phyloP scores from a whole-genome alignment of 2,113 vertebrate genomes.

The Trogon melanurus region DNA sequence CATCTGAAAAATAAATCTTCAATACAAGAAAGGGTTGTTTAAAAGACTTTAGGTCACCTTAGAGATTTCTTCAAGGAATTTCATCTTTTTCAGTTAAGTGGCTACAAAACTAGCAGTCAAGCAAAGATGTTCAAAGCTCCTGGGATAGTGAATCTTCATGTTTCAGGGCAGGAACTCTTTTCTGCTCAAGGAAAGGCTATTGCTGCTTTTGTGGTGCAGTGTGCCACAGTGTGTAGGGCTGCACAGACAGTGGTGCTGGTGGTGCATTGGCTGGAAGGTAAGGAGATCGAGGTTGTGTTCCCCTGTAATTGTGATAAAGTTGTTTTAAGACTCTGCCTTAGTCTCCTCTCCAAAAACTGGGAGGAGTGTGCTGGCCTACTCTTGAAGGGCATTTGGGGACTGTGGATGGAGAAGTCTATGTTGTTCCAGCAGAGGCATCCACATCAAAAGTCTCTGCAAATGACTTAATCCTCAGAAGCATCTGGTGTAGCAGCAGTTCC shows the following conservation, averaged over 20 bases:
- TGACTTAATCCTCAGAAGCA: slow-evolving; percentile 40
- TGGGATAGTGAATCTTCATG: background rate
- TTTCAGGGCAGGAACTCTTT: background rate
- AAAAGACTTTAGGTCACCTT: background rate
- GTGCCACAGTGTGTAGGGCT: background rate
- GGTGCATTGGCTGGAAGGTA: background rate
- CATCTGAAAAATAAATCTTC: background rate
- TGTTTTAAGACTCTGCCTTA: background rate
- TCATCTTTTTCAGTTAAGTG: background rate
- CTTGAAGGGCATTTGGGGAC: background rate
- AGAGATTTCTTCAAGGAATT: background rate
- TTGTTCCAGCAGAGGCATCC: slow-evolving; percentile 4
- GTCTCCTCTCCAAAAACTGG: background rate
- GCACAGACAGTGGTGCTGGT: background rate
- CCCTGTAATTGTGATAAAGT: background rate
- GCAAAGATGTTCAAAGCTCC: background rate
- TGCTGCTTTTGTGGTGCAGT: background rate
- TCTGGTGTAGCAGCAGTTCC: slow-evolving; percentile 16
- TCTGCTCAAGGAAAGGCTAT: background rate
- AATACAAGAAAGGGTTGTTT: background rate
- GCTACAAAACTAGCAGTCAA: background rate
- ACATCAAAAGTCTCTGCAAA: background rate
- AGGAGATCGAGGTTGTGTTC: background rate
- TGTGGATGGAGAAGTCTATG: background rate
- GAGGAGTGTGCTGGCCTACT: background rate